A percentile compares a stretch with the other conserved stretches of the same genome.
Conservation (phyloP, 2,888 invertebrate genomes). For the Tenthredo mesomela region DNA sequence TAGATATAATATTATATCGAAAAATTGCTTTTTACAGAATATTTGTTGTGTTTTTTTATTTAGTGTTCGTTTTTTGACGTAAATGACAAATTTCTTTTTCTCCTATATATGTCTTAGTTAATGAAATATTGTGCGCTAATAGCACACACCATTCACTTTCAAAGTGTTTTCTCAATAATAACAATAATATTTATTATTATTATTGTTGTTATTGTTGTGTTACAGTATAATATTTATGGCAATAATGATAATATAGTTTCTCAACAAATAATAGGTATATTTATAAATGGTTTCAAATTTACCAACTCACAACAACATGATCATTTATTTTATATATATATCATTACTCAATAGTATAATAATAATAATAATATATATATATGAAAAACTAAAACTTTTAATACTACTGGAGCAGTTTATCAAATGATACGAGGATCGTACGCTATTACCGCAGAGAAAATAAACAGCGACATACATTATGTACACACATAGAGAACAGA, state of each 20-base stretch:
- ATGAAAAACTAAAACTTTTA: constrained; percentile 13
- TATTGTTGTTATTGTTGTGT: not conserved
- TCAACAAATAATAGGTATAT: constrained; percentile 31
- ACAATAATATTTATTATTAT: not conserved
- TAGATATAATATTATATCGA: not conserved
- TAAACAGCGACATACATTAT: not conserved
- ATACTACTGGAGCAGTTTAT: constrained; percentile 9
- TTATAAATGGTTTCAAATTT: not conserved
- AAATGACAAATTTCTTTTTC: too few relatives aligned
- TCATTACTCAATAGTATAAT: not conserved
- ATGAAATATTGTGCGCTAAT: constrained; percentile 22
- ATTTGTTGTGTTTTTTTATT: not conserved
- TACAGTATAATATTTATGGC: constrained; percentile 35
- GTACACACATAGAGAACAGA: not conserved
- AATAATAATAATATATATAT: not conserved
- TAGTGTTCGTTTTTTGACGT: not conserved
- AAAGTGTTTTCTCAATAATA: not conserved
- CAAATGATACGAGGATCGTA: not conserved
- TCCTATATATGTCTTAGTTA: not conserved
- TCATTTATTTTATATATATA: not conserved
- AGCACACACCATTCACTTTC: not conserved
- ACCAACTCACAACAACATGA: not conserved
- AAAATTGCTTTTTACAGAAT: constrained; percentile 13
- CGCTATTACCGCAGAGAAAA: not conserved
- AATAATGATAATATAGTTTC: constrained; percentile 18